Base-by-base conservation (phyloP, 2,888 invertebrate species). In the Gnatocerus cornutus region DNA sequence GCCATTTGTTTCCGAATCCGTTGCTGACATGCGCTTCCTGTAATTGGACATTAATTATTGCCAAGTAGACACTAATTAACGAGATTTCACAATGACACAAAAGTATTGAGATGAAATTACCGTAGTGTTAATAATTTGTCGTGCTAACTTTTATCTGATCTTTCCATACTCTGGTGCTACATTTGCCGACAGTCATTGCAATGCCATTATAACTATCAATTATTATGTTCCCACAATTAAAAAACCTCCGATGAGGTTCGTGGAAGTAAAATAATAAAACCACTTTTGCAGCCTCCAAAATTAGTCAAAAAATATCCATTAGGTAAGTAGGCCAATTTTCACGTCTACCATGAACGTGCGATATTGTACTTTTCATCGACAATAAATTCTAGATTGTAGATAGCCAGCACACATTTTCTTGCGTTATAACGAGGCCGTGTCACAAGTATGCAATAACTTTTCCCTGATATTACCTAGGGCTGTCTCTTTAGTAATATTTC, bases 341-440 rank as follows among this genome's bases (percentile, higher is more conserved):
- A 37, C n/a, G 8, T n/a, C 37, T 2, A n/a, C 7, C 8, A n/a
- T 58, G 45, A 58, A 21, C 41, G 53, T 29, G 33, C 13, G 33
- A 33, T 9, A 10, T 16, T 46, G 46, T 27, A 27, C 50, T 50
- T 50, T 50, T 29, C 50, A 50, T 29, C 29, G 13, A 29, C 27
- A 27, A 30, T 50, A 33, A 56, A 56, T 21, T 56, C 43, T 5
- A 56, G 43, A 45, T 59, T 10, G 8, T 27, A 45, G 59, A 59
- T 45, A 59, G 30, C 41, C 27, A 41, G 16, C n/a, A 58, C 1
- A 29, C 6, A 9, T 27, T 29, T 58, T 59, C 43, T 14, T 45
- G 21, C 21, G 21, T 21, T 21, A 21, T 21, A 12, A 12, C 56
- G 29, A 56, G 59, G 59, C 30, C 43, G 12, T 29, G 30, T 30